Evolutionary conservation across 2,113 vertebrate species (phyloP).

Genomic region (Numenius arquata): DNA sequence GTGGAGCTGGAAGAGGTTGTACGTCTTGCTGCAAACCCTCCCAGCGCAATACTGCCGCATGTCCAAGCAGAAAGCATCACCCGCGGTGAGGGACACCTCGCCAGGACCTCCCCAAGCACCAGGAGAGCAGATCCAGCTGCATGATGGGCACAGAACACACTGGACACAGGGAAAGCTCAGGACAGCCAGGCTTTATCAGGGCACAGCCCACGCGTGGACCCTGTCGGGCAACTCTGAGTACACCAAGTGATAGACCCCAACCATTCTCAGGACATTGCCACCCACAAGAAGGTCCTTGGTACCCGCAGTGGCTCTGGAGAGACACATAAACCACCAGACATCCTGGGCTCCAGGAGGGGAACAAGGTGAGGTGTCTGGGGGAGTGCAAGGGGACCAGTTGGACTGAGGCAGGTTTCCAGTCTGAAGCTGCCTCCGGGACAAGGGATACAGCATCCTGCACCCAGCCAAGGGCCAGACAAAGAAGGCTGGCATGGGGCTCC

Average conservation of each 20-base stretch:
- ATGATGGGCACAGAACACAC: not conserved
- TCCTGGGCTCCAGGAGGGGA: not conserved
- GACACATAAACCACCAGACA: not conserved
- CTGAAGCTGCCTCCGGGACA: fast-evolving
- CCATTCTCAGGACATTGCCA: not conserved
- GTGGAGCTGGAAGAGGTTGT: not conserved
- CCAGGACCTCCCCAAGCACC: not conserved
- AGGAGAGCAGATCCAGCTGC: not conserved
- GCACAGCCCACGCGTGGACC: not conserved
- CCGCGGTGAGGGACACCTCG: fast-evolving
- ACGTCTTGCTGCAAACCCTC: not conserved
- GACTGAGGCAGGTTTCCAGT: not conserved
- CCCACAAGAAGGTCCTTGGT: not conserved
- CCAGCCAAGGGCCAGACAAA: not conserved
- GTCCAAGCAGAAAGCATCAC: not conserved
- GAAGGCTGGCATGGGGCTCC: not conserved
- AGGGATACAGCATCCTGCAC: not conserved
- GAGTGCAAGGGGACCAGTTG: fast-evolving
- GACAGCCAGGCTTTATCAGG: not conserved
- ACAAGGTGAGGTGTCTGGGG: fast-evolving
- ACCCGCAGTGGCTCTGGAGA: not conserved
- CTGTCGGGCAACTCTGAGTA: too few species aligned
- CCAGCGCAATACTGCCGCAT: fast-evolving
- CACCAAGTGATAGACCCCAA: not conserved
- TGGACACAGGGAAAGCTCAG: fast-evolving